Evolutionary conservation across 2,113 vertebrate species (phyloP), one percentile per base, ranked within the genome.

Genomic region (Synodontis membranacea): DNA sequence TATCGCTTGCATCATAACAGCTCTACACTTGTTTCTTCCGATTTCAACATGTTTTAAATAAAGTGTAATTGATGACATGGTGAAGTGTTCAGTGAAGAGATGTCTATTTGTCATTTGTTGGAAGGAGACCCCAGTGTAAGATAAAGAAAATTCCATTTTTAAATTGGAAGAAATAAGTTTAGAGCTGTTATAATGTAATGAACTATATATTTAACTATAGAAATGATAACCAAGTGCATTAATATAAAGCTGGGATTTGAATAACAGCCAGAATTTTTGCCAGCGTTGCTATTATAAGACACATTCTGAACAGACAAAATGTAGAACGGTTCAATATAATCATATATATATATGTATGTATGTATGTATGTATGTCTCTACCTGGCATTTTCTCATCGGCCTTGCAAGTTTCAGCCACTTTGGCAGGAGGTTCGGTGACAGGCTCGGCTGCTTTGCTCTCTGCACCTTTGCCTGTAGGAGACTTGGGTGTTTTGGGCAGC

Each of bases 341-440:
- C 14, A 34, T 68, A 19, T 8, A 7, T 8, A 37, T 37, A 21
- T 54, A 74, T 84, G 23, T 11, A 62, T 44, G 21, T n/a, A n/a
- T n/a, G n/a, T n/a, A n/a, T 74, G 70, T 74, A 54, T 7, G n/a
- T 23, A 12, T 15, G 15, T 37, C 21, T 89, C 94, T 91, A 99
- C 97, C 97, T 92, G 90, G 0, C 56, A 94, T 89, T 92, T 96
- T 98, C 1, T 98, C 98, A 81, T 99, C 98, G 42, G 90, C 87
- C 90, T 97, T 98, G 62, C 95, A 88, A 12, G 91, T 3, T 60
- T 98, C 97, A n/a, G 93, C 80, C 39, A 91, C 81, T 95, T 95
- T 98, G 54, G 93, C 92, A 6, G 92, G 88, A 5, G 89, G 88
- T 87, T 97, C 96, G 46, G 86, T 85, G 62, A 84, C 87, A 48